These are phyloP conservation scores for Gymnothorax reevesii DNA, from an alignment of 2,797 vertebrate genomes.

Conservation along the genomic window DNA sequence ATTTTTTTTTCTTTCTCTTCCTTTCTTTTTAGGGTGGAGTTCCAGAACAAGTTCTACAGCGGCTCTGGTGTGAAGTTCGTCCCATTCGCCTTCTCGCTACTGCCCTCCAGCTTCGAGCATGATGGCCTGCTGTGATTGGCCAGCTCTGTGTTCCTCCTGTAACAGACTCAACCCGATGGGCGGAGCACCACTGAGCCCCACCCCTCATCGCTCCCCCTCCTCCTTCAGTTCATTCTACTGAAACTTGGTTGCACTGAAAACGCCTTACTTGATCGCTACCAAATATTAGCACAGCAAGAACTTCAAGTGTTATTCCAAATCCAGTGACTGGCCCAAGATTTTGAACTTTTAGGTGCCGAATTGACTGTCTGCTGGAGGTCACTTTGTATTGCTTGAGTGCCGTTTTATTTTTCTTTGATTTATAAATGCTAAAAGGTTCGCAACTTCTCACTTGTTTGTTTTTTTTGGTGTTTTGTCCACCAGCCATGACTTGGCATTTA, in stretches of 20 bases:
- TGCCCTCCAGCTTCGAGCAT: slow-evolving; percentile 71
- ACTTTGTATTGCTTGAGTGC: background rate
- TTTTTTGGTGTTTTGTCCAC: background rate
- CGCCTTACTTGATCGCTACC: slow-evolving; percentile 76
- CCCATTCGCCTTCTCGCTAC: slow-evolving; percentile 86
- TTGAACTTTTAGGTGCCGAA: background rate
- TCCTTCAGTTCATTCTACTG: slow-evolving; percentile 31
- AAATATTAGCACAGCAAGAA: slow-evolving; percentile 65
- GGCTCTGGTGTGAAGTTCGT: slow-evolving; percentile 90
- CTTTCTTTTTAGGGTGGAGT: slow-evolving; percentile 87
- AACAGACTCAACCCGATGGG: slow-evolving; percentile 35
- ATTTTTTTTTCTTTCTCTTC: slow-evolving; percentile 29
- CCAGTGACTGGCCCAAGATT: slow-evolving; percentile 25
- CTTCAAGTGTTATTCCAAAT: slow-evolving; percentile 51
- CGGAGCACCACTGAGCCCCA: slow-evolving; percentile 25
- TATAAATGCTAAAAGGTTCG: background rate
- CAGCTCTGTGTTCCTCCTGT: slow-evolving; percentile 29
- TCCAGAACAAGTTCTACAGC: slow-evolving; percentile 96
- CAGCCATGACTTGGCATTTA: background rate
- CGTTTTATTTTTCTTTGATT: background rate
- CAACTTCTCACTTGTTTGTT: background rate
- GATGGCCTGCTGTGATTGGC: slow-evolving; percentile 66
- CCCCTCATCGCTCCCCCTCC: slow-evolving; percentile 21
- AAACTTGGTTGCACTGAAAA: slow-evolving; percentile 62
- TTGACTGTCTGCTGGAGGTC: background rate